Conservation (phyloP, 30 jellyfish, hydroid and myxozoan species). For the Euphysa ruthae region DNA sequence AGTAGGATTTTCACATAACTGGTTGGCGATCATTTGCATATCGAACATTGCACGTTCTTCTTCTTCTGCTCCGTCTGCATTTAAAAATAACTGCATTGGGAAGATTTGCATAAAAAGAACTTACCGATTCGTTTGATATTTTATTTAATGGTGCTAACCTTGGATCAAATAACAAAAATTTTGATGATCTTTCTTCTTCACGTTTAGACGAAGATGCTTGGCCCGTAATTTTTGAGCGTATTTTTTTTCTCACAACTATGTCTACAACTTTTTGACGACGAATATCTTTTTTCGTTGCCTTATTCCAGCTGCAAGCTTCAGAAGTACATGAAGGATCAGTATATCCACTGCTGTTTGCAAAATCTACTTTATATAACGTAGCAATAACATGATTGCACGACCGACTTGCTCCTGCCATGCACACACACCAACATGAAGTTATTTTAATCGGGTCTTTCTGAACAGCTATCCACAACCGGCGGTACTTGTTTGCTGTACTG, state of each 20-base stretch:
- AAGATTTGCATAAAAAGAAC: too few species aligned
- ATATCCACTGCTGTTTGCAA: constrained; percentile 16
- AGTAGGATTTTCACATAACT: too few species aligned
- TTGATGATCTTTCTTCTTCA: too few species aligned
- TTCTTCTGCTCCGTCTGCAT: too few species aligned
- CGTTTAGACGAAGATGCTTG: too few species aligned
- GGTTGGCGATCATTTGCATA: too few species aligned
- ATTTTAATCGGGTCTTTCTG: neutral
- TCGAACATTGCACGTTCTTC: too few species aligned
- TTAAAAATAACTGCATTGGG: too few species aligned
- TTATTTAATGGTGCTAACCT: too few species aligned
- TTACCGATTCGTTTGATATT: too few species aligned
- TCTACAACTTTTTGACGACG: constrained; percentile 3
- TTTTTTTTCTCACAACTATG: constrained; percentile 12
- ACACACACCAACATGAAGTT: constrained; percentile 40
- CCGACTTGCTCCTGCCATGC: constrained; percentile 44
- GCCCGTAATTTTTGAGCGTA: too few species aligned
- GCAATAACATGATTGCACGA: constrained; percentile 39
- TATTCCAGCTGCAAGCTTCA: constrained; percentile 24
- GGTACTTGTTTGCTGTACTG: constrained; percentile 7
- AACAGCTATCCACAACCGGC: constrained; percentile 43
- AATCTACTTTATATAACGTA: constrained; percentile 8
- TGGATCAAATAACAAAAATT: too few species aligned
- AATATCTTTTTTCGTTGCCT: constrained; percentile 3
- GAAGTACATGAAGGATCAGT: constrained; percentile 22